Base-by-base conservation (phyloP, 2,888 invertebrate genomes). In the Smittia sp. region DNA sequence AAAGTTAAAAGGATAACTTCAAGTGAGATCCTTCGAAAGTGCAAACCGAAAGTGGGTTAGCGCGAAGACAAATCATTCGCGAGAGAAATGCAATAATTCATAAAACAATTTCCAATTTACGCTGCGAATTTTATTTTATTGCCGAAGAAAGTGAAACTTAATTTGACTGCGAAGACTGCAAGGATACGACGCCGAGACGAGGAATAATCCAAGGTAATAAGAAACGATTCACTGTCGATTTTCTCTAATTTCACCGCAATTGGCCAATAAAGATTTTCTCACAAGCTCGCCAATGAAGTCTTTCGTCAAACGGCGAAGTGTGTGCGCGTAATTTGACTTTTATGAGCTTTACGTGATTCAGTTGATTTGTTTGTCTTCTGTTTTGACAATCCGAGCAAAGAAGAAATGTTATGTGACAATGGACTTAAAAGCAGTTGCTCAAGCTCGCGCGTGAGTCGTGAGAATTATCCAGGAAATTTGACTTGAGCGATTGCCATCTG, bases 271-370 rank as follows among this genome's bases (percentile, higher is more conserved):
- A 46, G 2, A 46, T 46, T n/a, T 46, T 15, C 11, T 46, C 46
- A 46, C 46, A 15, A 46, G 6, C n/a, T 11, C 11, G 15, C 46
- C 4, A 46, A 46, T 15, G 46, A 11, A 46, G n/a, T 46, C 11
- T 46, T 46, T 46, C 15, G 46, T 46, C 46, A 46, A 46, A 11
- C 11, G 46, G 11, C 46, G 11, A 46, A 46, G 46, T 46, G 46
- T 46, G 46, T 46, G 46, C 46, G 3, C 2, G 46, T 58, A 58
- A 58, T 58, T 63, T 63, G 27, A 63, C 25, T 63, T 63, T 63
- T 63, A 63, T 63, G 63, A 27, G 27, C 27, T 63, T 27, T 63
- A 63, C 63, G 63, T 63, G 63, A 25, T 63, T 63, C 25, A 63
- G 18, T 58, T 58, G 58, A 20, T 58, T 58, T 58, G 9, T 2